Base-by-base conservation (phyloP, 2,888 invertebrate genomes). In the Yponomeuta malinellus region DNA sequence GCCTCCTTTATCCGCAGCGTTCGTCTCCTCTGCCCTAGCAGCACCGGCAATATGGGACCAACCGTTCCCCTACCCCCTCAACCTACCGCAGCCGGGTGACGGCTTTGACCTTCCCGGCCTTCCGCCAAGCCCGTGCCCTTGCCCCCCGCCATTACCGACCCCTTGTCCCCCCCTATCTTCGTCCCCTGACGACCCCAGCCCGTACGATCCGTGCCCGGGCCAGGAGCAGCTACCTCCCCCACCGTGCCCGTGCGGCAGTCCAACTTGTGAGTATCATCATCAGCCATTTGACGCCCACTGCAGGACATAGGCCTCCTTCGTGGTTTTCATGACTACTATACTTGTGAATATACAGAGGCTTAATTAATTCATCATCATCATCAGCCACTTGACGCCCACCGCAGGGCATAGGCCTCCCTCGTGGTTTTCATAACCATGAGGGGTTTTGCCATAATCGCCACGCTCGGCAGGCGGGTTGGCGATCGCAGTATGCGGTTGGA, bases 1-100 rank as follows among this genome's bases (percentile, higher is more conserved):
- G 12, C 10, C 15, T 12, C 29, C 10, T 73, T 64, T 70, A 15
- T 72, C 75, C 75, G 0, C 81, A 89, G 89, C 83, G 72, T 78
- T 89, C 67, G 74, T 88, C 80, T 84, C 85, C 73, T 80, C 84
- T 68, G 79, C 83, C 37, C 73, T 77, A 43, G 84, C 85, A 70
- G 83, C 85, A 31, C 87, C 88, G 29, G 74, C 85, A 68, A 84
- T 86, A 59, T 33, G 12, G 65, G 12, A 12, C 12, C 29, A 12
- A 31, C 3, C 33, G 29, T 29, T 23, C 29, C 29, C 64, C 31
- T 64, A 31, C 65, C 12, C 65, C 2, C 3, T 65, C 12, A 1
- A 65, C 33, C 33, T 12, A 33, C 31, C 10, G 12, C 65, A 12
- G 33, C 12, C 3, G 23, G 23, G 64, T 2, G 29, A 23, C 10